Percentiles rank a stretch among this genome's conserved stretches.
phyloP scores from a whole-genome alignment of 2,113 vertebrate species.

The Psittacula cyanocephala region DNA sequence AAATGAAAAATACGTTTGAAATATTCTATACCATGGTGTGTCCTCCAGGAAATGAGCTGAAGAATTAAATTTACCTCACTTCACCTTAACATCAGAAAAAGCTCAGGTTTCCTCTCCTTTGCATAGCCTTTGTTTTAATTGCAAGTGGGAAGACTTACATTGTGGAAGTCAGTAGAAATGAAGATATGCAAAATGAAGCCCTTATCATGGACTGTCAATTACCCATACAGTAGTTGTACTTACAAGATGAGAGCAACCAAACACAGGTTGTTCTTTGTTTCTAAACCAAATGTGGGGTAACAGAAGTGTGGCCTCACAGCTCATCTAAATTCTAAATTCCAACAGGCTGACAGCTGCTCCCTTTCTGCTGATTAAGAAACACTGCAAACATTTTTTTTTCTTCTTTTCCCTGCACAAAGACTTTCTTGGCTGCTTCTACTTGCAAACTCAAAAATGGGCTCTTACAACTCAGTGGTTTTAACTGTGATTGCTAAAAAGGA shows the following conservation, averaged over 20 bases:
- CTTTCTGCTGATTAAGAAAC: conserved; percentile 48
- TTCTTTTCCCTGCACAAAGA: not conserved
- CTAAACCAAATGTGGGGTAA: not conserved
- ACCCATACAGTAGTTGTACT: not conserved
- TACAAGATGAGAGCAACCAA: conserved; percentile 1
- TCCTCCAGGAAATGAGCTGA: not conserved
- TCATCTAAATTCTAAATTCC: conserved; percentile 35
- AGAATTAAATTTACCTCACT: not conserved
- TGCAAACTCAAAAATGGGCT: not conserved
- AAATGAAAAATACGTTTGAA: not conserved
- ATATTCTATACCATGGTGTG: not conserved
- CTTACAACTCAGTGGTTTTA: not conserved
- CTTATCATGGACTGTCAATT: not conserved
- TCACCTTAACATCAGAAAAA: not conserved
- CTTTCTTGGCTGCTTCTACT: not conserved
- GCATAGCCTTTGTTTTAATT: not conserved
- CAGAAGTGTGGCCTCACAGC: conserved; percentile 29
- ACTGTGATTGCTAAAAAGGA: not conserved
- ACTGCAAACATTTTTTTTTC: not conserved
- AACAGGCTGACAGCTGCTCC: conserved; percentile 11
- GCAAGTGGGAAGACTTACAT: not conserved
- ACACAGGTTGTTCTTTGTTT: conserved; percentile 32
- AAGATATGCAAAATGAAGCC: not conserved
- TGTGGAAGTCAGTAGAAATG: not conserved
- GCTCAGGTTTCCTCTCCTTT: not conserved